Base-by-base conservation (phyloP, 2,797 vertebrate genomes). In the Orientallactaga sibirica region DNA sequence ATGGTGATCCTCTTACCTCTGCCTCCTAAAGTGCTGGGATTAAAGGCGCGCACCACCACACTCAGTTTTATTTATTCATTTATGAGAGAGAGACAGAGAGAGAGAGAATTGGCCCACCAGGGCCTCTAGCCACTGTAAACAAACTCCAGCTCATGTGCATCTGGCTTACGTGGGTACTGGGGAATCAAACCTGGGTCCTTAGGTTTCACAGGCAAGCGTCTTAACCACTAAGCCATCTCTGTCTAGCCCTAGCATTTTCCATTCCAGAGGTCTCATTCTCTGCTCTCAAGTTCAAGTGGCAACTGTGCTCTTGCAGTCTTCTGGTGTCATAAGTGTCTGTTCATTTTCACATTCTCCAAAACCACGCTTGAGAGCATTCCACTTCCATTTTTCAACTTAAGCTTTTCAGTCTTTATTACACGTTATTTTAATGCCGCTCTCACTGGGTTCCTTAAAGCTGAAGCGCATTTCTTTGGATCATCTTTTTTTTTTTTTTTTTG, bases 321-420 rank as follows among this genome's bases (percentile, higher is more conserved):
- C 77, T 73, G n/a, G 55, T n/a, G 64, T 73, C 29, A 29, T 4
- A 29, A 27, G 9, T 75, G 37, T 78, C 87, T 76, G 41, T 79
- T 90, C 64, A 48, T 64, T 87, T 85, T 89, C 84, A 75, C 2
- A 29, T 10, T 66, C 43, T 37, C 55, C 82, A 71, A 86, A 90
- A n/a, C 14, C 67, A 62, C 27, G 85, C 5, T 29, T 52, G 15
- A 78, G 88, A 84, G 55, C 52, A 48, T 67, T 68, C 55, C 2
- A n/a, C 9, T 74, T 90, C 8, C 43, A 68, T 27, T 85, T 71
- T 79, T 62, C 7, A 58, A 73, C 4, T 43, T 84, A 81, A 83
- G 5, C 10, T 24, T 82, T 52, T 64, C 24, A n/a, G 1, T 7
- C 80, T 41, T 87, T 33, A 66, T 75, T 75, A 61, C 4, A 58